phyloP scores from a whole-genome alignment of 2,888 invertebrate genomes.

The Hypomecis punctinalis region DNA sequence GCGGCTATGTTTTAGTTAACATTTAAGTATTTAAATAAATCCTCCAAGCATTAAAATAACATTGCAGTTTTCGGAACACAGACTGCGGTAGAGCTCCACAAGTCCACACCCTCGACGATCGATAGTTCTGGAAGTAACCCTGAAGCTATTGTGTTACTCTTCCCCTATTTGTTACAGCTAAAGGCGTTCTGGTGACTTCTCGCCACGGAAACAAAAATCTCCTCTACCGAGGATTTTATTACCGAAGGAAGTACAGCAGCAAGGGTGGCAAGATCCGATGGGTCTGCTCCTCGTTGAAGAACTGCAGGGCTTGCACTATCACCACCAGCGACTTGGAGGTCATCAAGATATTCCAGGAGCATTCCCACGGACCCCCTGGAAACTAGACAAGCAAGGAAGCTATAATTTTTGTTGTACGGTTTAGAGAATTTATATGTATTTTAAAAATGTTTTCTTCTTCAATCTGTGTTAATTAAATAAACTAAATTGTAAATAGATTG shows the following conservation, averaged over 20 bases:
- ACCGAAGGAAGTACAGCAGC: constrained; percentile 55
- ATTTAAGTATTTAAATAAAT: too few relatives aligned
- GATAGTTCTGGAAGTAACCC: too few relatives aligned
- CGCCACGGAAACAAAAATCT: constrained; percentile 58
- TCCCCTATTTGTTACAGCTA: constrained; percentile 43
- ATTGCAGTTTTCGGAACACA: too few relatives aligned
- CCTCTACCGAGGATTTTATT: constrained; percentile 57
- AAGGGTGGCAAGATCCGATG: constrained; percentile 49
- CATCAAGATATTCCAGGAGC: constrained; percentile 41
- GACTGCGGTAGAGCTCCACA: too few relatives aligned
- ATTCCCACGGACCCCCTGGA: constrained; percentile 37
- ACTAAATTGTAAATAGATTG: too few relatives aligned
- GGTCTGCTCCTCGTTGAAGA: constrained; percentile 62
- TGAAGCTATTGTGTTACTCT: neutral
- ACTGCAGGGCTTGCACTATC: constrained; percentile 57
- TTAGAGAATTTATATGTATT: too few relatives aligned
- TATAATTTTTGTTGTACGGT: too few relatives aligned
- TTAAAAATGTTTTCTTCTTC: too few relatives aligned
- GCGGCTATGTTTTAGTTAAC: too few relatives aligned
- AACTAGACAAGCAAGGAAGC: neutral
- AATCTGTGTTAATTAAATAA: too few relatives aligned
- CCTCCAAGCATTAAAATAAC: too few relatives aligned
- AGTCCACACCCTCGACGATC: too few relatives aligned
- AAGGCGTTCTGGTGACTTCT: constrained; percentile 51
- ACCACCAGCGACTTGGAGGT: constrained; percentile 47